phyloP scores from a whole-genome alignment of 2,888 invertebrate species.

The Volucella inflata region DNA sequence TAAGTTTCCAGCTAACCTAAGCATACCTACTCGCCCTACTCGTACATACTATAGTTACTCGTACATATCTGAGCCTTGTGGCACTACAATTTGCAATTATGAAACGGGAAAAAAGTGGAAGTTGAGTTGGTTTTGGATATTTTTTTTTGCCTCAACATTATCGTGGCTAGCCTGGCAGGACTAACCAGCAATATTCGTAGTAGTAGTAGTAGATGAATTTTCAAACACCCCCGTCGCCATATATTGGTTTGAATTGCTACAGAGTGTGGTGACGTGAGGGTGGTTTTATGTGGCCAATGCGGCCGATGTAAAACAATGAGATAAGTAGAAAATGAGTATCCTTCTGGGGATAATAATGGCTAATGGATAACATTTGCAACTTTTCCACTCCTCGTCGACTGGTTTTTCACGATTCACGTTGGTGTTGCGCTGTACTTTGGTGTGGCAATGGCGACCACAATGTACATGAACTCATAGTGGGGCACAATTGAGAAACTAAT shows the following conservation, averaged over 20 bases:
- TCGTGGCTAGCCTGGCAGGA: too few relatives aligned
- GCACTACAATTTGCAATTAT: slow-evolving; percentile 56
- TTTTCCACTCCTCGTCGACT: neutral
- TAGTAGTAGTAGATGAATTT: slow-evolving; percentile 56
- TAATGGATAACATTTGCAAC: slow-evolving; percentile 66
- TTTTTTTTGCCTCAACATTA: slow-evolving; percentile 43
- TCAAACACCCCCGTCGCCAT: slow-evolving; percentile 23
- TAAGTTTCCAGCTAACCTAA: neutral
- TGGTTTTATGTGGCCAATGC: slow-evolving; percentile 65
- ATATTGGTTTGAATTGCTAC: slow-evolving; percentile 61
- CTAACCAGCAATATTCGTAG: neutral
- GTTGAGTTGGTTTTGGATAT: neutral
- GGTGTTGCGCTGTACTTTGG: neutral
- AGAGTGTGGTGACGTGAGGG: slow-evolving; percentile 48
- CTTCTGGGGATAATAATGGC: slow-evolving; percentile 69
- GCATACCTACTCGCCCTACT: neutral
- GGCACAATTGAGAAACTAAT: slow-evolving; percentile 70
- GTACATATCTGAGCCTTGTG: neutral
- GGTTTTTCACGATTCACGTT: neutral
- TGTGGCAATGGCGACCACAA: neutral
- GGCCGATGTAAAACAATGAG: slow-evolving; percentile 75
- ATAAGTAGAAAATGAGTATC: slow-evolving; percentile 75
- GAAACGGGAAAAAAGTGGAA: slow-evolving; percentile 23
- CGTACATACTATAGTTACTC: too few relatives aligned
- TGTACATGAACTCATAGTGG: neutral